Conservation (phyloP, 2,113 vertebrate genomes). For the Muscicapa adusta region DNA sequence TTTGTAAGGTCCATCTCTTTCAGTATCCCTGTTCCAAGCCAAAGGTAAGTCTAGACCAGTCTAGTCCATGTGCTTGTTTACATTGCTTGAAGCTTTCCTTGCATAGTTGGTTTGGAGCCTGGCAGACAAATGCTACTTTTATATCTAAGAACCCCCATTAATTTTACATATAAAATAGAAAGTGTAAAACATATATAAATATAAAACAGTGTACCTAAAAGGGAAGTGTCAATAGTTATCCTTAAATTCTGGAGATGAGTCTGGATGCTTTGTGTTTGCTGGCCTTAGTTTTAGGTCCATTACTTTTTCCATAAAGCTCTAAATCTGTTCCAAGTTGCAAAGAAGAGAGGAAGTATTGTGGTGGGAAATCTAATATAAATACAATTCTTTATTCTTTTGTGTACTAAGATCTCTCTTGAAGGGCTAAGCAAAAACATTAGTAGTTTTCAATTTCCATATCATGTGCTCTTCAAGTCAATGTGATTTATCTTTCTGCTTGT, state of each 20-base stretch:
- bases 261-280: neutral
- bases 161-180: neutral
- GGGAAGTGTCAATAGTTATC: neutral
- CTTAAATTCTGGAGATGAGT: neutral
- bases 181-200: neutral
- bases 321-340: neutral
- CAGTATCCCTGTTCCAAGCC: conserved; percentile 92
- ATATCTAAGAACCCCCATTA: neutral
- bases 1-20: conserved; percentile 97
- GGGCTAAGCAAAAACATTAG: neutral
- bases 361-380: neutral
- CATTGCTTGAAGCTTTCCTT: neutral
- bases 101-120: neutral
- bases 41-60: conserved; percentile 78
- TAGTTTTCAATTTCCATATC: neutral
- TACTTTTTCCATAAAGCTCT: neutral
- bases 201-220: neutral
- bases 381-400: neutral
- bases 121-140: neutral
- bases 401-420: neutral
- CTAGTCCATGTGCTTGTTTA: neutral
- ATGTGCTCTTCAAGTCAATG: neutral
- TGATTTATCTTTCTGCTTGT: neutral
- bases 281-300: neutral
- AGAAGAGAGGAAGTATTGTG: neutral